Evolutionary conservation across 2,888 invertebrate species (phyloP).

Genomic region (Noctuana brunneofusca): DNA sequence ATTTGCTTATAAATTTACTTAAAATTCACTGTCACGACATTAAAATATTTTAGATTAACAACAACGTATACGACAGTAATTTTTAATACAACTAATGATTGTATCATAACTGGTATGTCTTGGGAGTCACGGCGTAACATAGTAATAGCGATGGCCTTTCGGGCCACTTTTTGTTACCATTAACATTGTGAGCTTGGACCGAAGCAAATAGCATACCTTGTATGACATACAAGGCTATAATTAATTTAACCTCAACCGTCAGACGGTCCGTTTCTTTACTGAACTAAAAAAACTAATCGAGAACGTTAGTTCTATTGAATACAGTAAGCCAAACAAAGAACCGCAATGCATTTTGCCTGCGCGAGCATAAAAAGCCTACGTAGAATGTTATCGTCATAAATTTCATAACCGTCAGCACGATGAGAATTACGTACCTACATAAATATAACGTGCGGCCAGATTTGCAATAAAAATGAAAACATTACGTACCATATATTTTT

Average conservation of each 20-base stretch:
- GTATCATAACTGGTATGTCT: background rate
- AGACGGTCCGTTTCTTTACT: slow-evolving; percentile 6
- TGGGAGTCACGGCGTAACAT: slow-evolving; percentile 14
- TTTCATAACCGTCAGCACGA: slow-evolving; percentile 26
- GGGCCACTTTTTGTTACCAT: slow-evolving; percentile 38
- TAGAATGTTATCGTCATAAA: slow-evolving; percentile 28
- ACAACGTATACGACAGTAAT: background rate
- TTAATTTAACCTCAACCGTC: slow-evolving; percentile 20
- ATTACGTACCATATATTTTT: slow-evolving; percentile 24
- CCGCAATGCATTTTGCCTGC: slow-evolving; percentile 16
- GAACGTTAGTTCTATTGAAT: background rate
- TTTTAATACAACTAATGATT: background rate
- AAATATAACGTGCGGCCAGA: slow-evolving; percentile 23
- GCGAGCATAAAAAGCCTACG: slow-evolving; percentile 24
- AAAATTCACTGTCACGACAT: too few relatives aligned
- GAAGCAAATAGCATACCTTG: slow-evolving; percentile 14
- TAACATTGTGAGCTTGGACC: slow-evolving; percentile 33
- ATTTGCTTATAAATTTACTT: too few relatives aligned
- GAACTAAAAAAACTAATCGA: background rate
- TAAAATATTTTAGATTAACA: background rate
- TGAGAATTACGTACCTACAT: slow-evolving; percentile 24
- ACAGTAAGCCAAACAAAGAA: slow-evolving; percentile 3
- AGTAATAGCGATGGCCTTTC: slow-evolving; percentile 37
- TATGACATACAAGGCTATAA: slow-evolving; percentile 27
- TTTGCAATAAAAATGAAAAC: slow-evolving; percentile 26